Evolutionary conservation across 2,797 vertebrate species (phyloP).

Genomic region (Cheracebus regulus): DNA sequence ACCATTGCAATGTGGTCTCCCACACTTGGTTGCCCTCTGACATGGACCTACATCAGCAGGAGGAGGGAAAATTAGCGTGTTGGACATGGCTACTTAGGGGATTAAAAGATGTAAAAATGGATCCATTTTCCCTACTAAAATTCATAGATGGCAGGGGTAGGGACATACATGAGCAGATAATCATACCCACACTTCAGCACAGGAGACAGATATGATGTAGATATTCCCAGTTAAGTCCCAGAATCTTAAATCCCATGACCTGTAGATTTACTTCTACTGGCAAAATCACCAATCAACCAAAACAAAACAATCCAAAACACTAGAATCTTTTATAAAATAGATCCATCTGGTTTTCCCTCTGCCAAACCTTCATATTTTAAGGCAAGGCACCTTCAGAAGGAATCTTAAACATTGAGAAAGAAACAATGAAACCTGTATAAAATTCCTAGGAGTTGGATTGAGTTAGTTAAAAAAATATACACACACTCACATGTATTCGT

Average conservation of each 20-base stretch:
- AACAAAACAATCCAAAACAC: background rate
- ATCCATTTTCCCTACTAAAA: background rate
- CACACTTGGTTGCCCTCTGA: background rate
- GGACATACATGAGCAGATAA: background rate
- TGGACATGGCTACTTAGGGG: background rate
- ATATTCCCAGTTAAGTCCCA: background rate
- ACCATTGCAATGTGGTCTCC: background rate
- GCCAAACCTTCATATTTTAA: background rate
- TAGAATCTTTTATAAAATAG: background rate
- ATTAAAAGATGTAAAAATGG: constrained; percentile 36
- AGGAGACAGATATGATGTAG: background rate
- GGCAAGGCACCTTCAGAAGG: background rate
- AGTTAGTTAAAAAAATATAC: background rate
- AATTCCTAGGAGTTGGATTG: background rate
- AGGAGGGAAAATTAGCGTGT: background rate
- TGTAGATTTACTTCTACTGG: background rate
- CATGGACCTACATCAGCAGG: background rate
- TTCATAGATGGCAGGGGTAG: background rate
- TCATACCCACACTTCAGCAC: background rate
- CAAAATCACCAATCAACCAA: background rate
- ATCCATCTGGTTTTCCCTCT: background rate
- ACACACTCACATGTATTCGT: background rate
- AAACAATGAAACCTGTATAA: background rate
- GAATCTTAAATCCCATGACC: background rate
- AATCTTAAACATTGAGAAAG: constrained; percentile 1